phyloP scores from a whole-genome alignment of 2,113 vertebrate genomes.

The Anthoscopus minutus region DNA sequence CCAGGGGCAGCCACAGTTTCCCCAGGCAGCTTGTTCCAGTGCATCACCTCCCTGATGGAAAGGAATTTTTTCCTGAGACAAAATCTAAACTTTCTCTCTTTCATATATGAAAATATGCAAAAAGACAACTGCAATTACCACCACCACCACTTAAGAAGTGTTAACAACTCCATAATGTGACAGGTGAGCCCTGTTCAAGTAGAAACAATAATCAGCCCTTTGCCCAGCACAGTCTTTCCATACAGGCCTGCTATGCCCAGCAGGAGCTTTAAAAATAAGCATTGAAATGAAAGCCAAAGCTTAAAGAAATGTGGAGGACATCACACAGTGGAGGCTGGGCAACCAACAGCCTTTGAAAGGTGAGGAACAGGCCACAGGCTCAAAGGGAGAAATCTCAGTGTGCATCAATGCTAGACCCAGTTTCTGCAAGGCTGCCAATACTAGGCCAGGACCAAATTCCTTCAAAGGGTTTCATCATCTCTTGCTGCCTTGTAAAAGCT shows the following conservation, averaged over 20 bases:
- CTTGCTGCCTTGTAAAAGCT: background rate
- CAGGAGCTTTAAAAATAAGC: background rate
- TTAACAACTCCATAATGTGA: background rate
- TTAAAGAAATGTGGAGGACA: background rate
- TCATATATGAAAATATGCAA: background rate
- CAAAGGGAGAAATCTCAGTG: background rate
- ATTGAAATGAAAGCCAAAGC: background rate
- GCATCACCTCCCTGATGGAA: too few species aligned
- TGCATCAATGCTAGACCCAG: background rate
- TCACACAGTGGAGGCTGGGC: background rate
- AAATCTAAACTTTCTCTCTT: background rate
- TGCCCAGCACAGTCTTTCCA: background rate
- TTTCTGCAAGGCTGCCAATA: background rate
- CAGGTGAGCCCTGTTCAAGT: background rate
- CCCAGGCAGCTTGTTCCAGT: background rate
- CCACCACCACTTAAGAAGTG: background rate
- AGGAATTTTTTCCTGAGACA: background rate
- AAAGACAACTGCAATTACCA: background rate
- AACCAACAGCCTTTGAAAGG: background rate
- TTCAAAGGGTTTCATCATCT: background rate
- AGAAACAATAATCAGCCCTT: background rate
- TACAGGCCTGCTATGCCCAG: background rate
- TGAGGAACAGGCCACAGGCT: accelerated
- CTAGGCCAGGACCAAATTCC: background rate
- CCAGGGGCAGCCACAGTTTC: background rate